Evolutionary conservation across 2,797 vertebrate genomes (phyloP), one percentile per base, ranked within the genome.

Genomic region (Acanthurus lineatus): DNA sequence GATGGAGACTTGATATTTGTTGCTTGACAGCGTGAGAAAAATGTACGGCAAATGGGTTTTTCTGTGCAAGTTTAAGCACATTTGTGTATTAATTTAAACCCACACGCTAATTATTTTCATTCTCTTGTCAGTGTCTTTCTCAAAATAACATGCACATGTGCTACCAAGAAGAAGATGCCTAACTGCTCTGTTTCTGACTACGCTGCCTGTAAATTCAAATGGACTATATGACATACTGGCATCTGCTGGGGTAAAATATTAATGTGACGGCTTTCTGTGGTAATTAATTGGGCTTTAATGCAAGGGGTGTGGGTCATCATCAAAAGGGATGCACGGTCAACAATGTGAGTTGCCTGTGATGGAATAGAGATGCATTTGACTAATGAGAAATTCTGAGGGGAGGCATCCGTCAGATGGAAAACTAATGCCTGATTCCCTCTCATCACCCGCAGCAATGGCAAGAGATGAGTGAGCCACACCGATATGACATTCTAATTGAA

Each of bases 401-500:
- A 86, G 72, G 73, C 81, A 88, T 88, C 84, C 52, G 57, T 90
- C 88, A 88, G 85, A 76, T 38, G 56, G 76, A 61, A 66, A 86
- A 77, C 63, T 59, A 73, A 82, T 73, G 67, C 59, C 80, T 1
- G 20, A 81, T 82, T 79, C 76, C 6, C 60, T 54, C 74, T 76
- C 84, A 76, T 89, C 73, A 64, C 82, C 83, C 38, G n/a, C 25
- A 60, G 85, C 49, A 45, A 73, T 72, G 73, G 75, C 64, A 60
- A 54, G 74, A 66, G 54, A 83, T 80, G 82, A 79, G 81, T 51
- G 73, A 82, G 72, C 60, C 45, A 5, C 14, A 17, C 60, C n/a
- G 20, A 88, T 86, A 76, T 86, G 84, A 87, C 80, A 75, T 77
- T 77, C 74, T 90, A 89, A 92, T 89, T 84, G 86, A 87, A 89